These are phyloP conservation scores for Uria lomvia DNA, from an alignment of 2,113 vertebrate species.

Conservation along the genomic window DNA sequence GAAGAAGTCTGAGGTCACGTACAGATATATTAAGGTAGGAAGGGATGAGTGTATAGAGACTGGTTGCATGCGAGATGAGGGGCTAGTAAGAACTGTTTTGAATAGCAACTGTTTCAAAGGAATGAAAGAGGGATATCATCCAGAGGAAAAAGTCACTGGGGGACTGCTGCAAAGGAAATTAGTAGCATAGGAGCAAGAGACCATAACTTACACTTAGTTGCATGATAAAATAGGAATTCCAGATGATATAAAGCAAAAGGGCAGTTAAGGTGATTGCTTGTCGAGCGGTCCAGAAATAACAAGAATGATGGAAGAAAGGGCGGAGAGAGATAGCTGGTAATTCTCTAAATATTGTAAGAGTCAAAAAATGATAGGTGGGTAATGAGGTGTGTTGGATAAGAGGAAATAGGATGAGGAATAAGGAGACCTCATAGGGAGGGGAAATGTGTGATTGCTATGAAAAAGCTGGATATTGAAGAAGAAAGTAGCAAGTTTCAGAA, in stretches of 20 bases:
- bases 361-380: neutral
- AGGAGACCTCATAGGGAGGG: neutral
- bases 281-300: neutral
- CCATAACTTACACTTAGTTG: neutral
- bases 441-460: neutral
- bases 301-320: neutral
- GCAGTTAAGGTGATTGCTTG: neutral
- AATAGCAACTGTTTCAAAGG: neutral
- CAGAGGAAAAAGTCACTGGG: neutral
- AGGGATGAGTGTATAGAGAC: neutral
- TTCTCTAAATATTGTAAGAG: neutral
- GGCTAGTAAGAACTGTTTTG: neutral
- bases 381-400: neutral
- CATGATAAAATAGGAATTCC: neutral
- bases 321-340: neutral
- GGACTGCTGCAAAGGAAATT: neutral
- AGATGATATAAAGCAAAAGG: neutral
- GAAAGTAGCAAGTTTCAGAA: neutral
- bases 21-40: neutral
- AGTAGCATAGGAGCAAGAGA: neutral
- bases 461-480: neutral
- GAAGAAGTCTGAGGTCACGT: neutral
- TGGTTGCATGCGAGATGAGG: neutral
- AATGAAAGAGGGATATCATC: neutral
- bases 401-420: neutral